Percentiles rank a stretch among this genome's conserved stretches.
phyloP scores from a whole-genome alignment of 2,888 invertebrate genomes.

The Nomada goodeniana region DNA sequence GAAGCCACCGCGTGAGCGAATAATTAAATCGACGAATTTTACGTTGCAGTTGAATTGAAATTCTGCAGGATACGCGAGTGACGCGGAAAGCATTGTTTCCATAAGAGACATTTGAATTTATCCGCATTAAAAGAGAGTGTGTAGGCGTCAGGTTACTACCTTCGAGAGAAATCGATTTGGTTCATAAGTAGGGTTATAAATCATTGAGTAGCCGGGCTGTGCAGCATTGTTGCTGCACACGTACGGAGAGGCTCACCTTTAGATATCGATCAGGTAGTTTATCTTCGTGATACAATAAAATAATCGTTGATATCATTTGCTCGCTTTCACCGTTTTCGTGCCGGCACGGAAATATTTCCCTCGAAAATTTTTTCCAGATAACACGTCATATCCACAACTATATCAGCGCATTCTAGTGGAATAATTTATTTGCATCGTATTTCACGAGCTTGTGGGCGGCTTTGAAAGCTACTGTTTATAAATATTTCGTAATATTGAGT shows the following conservation, averaged over 20 bases:
- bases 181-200: conserved; percentile 62
- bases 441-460: neutral
- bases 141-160: conserved; percentile 45
- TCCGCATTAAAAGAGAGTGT: conserved; percentile 25
- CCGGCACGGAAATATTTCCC: neutral
- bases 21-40: neutral
- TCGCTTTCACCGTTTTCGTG: conserved; percentile 7
- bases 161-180: conserved; percentile 59
- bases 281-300: conserved; percentile 32
- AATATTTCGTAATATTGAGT: no score
- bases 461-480: no score
- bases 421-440: neutral
- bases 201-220: conserved; percentile 58
- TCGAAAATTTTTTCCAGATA: neutral
- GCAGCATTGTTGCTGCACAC: conserved; percentile 45
- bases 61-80: no score
- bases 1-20: no score
- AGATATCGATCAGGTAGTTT: conserved; percentile 57
- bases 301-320: conserved; percentile 45
- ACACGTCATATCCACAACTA: neutral
- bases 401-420: neutral
- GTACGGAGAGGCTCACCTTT: conserved; percentile 41
- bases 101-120: neutral
- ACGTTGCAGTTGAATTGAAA: no score
- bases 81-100: neutral